Percentiles rank a stretch among this genome's conserved stretches.
Evolutionary conservation across 2,113 vertebrate genomes (phyloP).

Genomic region (Xyrauchen texanus): DNA sequence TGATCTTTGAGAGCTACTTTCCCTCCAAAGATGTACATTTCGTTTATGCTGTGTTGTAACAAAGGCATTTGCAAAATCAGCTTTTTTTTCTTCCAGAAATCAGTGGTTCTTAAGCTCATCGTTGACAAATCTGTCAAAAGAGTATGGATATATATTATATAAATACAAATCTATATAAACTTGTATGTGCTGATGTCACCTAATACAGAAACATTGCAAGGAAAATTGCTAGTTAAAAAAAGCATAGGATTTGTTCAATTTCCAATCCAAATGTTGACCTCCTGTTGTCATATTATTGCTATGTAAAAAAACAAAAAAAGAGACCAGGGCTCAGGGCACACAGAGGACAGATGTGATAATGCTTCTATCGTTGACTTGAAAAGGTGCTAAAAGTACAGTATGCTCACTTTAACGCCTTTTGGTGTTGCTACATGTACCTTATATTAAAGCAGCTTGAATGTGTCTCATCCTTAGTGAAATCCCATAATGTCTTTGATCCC

Average conservation of each 20-base stretch:
- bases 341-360: constrained; percentile 58
- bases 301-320: constrained; percentile 73
- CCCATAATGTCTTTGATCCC: too few species aligned
- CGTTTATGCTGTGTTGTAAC: constrained; percentile 77
- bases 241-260: constrained; percentile 74
- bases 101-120: constrained; percentile 75
- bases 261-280: constrained; percentile 72
- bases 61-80: constrained; percentile 70
- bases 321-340: constrained; percentile 67
- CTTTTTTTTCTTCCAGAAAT: constrained; percentile 66
- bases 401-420: constrained; percentile 49
- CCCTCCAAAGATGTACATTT: constrained; percentile 75
- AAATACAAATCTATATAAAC: constrained; percentile 80
- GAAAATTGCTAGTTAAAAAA: constrained; percentile 64
- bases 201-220: constrained; percentile 77
- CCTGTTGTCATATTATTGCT: constrained; percentile 79
- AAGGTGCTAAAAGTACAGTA: constrained; percentile 64
- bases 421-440: constrained; percentile 24
- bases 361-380: constrained; percentile 39
- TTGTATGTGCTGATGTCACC: constrained; percentile 82
- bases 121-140: constrained; percentile 82
- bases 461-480: constrained; percentile 18
- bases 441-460: constrained; percentile 30
- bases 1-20: constrained; percentile 56
- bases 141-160: constrained; percentile 84